Evolutionary conservation across 2,113 vertebrate genomes (phyloP), one percentile per base, ranked within the genome.

Genomic region (Alligator mississippiensis): DNA sequence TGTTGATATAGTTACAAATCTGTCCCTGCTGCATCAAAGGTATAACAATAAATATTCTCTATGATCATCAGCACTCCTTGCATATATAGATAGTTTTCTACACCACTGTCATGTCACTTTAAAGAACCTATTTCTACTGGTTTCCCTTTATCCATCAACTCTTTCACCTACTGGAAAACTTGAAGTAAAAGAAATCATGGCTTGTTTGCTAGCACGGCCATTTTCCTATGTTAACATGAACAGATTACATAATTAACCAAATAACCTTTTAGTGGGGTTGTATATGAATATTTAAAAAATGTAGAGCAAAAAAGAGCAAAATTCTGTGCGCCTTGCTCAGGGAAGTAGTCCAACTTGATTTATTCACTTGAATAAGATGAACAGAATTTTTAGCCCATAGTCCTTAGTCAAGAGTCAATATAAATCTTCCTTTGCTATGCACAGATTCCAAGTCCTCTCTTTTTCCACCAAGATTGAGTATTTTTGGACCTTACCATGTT

Each of bases 1-100:
- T 86, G 68, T 61, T 78, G 68, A 64, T 80, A n/a, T 25, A 87
- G 85, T 92, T 63, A 78, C 68, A 93, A 93, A 95, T 57, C 58
- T 85, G 58, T 84, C 9, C 17, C 66, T n/a, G 19, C 6, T 55
- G 4, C 62, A 62, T 11, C 60, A 87, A 18, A 79, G 84, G 11
- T 62, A 17, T 13, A 54, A 64, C 21, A 68, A 72, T 30, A 93
- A 91, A 80, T 84, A 92, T 83, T 55, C 22, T 90, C 76, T 88
- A 55, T 68, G 59, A 93, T 80, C 22, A 92, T 34, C 38, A 87
- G n/a, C 25, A 18, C 6, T 30, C 54, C 34, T 84, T 90, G 60
- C 5, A 66, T 68, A 90, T 27, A 62, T 14, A 93, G 47, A 87
- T 11, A 88, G n/a, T 30, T 91, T 93, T 93, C 62, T 76, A 81